Base-by-base conservation (phyloP, 2,888 invertebrate genomes). In the Limulus polyphemus region DNA sequence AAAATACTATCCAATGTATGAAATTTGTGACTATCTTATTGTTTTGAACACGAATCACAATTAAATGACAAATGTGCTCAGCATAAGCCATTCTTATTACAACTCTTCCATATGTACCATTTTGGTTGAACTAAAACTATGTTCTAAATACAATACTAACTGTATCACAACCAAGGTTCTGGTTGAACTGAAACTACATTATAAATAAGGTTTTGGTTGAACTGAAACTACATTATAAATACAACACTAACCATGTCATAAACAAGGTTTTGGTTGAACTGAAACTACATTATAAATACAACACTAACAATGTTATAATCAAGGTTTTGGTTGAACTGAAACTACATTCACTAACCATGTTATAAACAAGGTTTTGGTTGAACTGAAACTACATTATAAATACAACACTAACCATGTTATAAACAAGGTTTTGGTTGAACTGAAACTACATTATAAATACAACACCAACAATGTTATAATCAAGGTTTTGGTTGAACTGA, bases 251-350 rank as follows among this genome's bases (percentile, higher is more conserved):
- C 84, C 69, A 82, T 74, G 70, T 81, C 82, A 63, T 80, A 79
- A 63, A 82, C 77, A 0, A 88, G 76, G 0, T 84, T 81, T 71
- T 83, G 78, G 76, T 86, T 87, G 17, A 81, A 77, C 77, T 91
- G 88, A 17, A 85, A 75, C 70, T 83, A 32, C 32, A 32, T 32
- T 12, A 57, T 48, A 11, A 49, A 52, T 13, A 51, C 48, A 32
- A 61, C 47, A 78, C 81, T 77, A 75, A 83, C 84, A 68, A 82
- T 74, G 71, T 81, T 82, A 63, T 80, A 79, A 62, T 82, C 77
- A 0, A 88, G 76, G 0, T 84, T 81, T 71, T 83, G 78, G 76
- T 86, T 87, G 17, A 82, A 77, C 77, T 91, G 88, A 17, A 85
- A 75, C 70, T 83, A n/a, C n/a, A n/a, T n/a, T n/a, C n/a, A n/a